phyloP scores from a whole-genome alignment of 2,888 invertebrate genomes.

The Ischnus inquisitorius region DNA sequence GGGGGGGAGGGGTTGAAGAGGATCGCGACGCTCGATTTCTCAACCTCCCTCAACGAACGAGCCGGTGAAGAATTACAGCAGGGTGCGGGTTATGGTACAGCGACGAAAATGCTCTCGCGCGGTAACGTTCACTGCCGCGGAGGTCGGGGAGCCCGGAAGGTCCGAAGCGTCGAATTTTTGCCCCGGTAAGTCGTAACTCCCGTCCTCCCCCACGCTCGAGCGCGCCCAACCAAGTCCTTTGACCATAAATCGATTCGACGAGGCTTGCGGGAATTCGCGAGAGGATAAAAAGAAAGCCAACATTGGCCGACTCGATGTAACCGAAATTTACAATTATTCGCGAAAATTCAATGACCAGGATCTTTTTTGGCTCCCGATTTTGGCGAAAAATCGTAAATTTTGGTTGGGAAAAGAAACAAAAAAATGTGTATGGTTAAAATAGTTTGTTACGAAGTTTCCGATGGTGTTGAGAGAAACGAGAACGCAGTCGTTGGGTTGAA shows the following conservation, averaged over 20 bases:
- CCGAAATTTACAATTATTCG: conserved; percentile 51
- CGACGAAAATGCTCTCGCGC: neutral
- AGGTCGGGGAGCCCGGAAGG: conserved; percentile 59
- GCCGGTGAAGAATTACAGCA: conserved; percentile 47
- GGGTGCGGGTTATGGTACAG: conserved; percentile 15
- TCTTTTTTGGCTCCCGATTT: neutral
- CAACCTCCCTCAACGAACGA: conserved; percentile 35
- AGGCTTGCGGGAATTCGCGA: conserved; percentile 43
- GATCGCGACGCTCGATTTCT: conserved; percentile 65
- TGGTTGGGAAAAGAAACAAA: neutral
- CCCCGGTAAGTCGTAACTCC: conserved; percentile 58
- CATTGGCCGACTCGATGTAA: conserved; percentile 14
- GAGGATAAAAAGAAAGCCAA: conserved; percentile 36
- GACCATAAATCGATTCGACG: conserved; percentile 61
- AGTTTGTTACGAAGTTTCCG: neutral
- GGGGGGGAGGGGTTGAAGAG: conserved; percentile 39
- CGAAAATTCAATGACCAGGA: neutral
- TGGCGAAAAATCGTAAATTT: neutral
- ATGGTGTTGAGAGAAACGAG: conserved; percentile 33
- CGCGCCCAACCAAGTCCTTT: conserved; percentile 52
- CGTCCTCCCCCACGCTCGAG: conserved; percentile 49
- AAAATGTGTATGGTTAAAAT: neutral
- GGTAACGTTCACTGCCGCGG: conserved; percentile 21
- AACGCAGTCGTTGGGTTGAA: no score
- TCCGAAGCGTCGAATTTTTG: conserved; percentile 65